Base-by-base conservation (phyloP, 2,888 invertebrate genomes). In the Lithophane semibrunnea region DNA sequence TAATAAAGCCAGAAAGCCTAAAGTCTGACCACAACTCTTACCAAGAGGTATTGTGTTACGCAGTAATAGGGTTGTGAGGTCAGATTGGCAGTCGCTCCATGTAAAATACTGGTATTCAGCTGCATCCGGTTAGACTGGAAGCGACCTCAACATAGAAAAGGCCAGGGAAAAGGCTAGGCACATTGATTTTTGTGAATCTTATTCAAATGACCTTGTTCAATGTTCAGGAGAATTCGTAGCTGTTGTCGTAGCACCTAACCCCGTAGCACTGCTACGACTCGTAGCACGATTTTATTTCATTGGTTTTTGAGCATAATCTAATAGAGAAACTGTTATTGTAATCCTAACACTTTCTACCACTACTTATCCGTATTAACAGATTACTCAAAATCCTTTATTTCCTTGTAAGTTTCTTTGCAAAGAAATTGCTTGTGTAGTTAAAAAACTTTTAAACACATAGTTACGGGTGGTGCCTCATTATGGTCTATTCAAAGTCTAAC, bases 181-280 rank as follows among this genome's bases (percentile, higher is more conserved):
- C 12, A 44, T 44, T 44, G 0, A 24, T n/a, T 49, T 13, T 3
- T 24, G 21, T 3, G 9, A n/a, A 24, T 49, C n/a, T 8, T 49
- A 18, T 47, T 29, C 0, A n/a, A 56, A 56, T 56, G 10, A 54
- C 21, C 5, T 18, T 18, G 52, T 49, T 49, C 49, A 5, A 16
- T 29, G 13, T 18, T 60, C 13, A 24, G 44, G 44, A 77, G 52
- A 44, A 67, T 47, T 61, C 54, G 76, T 84, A 84, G 68, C 49
- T 60, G 10, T 47, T 67, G 4, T 65, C 65, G 81, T 80, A 76
- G 83, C 68, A 58, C 70, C 66, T 66, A 71, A 29, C 0, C 37
- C 69, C 80, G 79, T 76, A 69, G 67, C 70, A 64, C 18, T 0
- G 66, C 81, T 86, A 81, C 76, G 73, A 24, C 8, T 7, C 54